phyloP scores from a whole-genome alignment of 2,888 invertebrate species.

The Conistra vaccinii region DNA sequence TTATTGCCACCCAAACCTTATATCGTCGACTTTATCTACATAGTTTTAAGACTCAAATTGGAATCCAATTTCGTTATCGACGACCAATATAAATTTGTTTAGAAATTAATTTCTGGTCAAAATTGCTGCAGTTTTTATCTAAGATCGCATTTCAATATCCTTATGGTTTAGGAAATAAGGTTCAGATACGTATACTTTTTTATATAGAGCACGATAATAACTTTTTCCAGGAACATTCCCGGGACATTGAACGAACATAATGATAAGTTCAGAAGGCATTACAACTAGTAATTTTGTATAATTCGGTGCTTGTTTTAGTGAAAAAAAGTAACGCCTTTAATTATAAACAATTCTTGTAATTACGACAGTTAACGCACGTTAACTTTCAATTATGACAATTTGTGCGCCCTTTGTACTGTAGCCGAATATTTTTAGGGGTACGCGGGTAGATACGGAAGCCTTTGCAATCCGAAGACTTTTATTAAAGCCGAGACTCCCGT shows the following conservation, averaged over 20 bases:
- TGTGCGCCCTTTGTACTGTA: constrained; percentile 69
- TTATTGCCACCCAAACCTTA: constrained; percentile 16
- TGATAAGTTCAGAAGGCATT: constrained; percentile 72
- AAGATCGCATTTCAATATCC: constrained; percentile 46
- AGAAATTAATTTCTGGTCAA: constrained; percentile 67
- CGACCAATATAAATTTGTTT: constrained; percentile 59
- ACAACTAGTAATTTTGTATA: constrained; percentile 82
- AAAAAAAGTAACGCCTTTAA: constrained; percentile 81
- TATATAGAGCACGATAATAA: constrained; percentile 38
- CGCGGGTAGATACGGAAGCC: constrained; percentile 44
- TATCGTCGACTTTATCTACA: constrained; percentile 52
- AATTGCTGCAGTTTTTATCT: constrained; percentile 56
- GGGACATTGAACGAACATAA: constrained; percentile 64
- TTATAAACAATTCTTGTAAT: constrained; percentile 78
- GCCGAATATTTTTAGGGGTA: constrained; percentile 65
- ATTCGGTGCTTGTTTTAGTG: constrained; percentile 78
- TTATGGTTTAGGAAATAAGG: constrained; percentile 27
- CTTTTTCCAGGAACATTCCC: constrained; percentile 64
- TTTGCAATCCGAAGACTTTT: constrained; percentile 62
- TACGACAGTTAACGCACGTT: constrained; percentile 77
- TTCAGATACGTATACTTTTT: constrained; percentile 33
- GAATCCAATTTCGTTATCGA: constrained; percentile 9
- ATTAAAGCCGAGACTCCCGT: constrained; percentile 47
- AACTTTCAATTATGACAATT: constrained; percentile 80
- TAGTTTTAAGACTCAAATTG: constrained; percentile 48